Evolutionary conservation across 2,113 vertebrate genomes (phyloP).

Genomic region (Antechinus stuartii): DNA sequence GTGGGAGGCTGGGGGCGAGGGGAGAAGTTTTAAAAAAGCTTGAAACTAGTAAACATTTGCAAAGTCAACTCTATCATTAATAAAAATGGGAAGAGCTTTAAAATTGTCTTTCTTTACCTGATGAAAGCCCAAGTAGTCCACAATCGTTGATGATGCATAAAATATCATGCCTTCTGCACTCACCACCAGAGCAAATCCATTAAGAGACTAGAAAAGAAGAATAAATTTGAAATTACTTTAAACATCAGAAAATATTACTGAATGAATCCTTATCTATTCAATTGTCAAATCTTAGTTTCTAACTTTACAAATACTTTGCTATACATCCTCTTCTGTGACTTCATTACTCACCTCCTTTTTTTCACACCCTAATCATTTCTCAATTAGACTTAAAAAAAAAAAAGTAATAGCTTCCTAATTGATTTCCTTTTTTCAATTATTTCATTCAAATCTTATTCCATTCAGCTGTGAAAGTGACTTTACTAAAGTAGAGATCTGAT

Average conservation of each 20-base stretch:
- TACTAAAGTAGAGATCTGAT: background rate
- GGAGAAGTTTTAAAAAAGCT: background rate
- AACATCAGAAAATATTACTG: background rate
- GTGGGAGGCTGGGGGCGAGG: background rate
- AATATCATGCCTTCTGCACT: slow-evolving; percentile 97
- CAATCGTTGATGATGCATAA: slow-evolving; percentile 95
- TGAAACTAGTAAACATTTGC: background rate
- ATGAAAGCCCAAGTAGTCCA: slow-evolving; percentile 97
- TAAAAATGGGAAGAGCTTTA: background rate
- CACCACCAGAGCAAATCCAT: slow-evolving; percentile 95
- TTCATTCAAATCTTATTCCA: background rate
- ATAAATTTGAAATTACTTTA: slow-evolving; percentile 25
- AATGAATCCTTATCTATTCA: background rate
- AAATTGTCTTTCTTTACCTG: slow-evolving; percentile 87
- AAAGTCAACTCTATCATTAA: background rate
- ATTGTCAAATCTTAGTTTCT: background rate
- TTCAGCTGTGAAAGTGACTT: background rate
- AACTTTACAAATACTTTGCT: background rate
- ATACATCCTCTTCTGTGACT: background rate
- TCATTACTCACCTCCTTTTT: background rate
- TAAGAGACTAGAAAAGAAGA: slow-evolving; percentile 89
- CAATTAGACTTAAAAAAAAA: background rate
- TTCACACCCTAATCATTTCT: background rate
- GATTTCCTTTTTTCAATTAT: background rate
- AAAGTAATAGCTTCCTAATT: background rate